phyloP scores from a whole-genome alignment of 2,888 invertebrate species.

The Muschampia plurimacula region DNA sequence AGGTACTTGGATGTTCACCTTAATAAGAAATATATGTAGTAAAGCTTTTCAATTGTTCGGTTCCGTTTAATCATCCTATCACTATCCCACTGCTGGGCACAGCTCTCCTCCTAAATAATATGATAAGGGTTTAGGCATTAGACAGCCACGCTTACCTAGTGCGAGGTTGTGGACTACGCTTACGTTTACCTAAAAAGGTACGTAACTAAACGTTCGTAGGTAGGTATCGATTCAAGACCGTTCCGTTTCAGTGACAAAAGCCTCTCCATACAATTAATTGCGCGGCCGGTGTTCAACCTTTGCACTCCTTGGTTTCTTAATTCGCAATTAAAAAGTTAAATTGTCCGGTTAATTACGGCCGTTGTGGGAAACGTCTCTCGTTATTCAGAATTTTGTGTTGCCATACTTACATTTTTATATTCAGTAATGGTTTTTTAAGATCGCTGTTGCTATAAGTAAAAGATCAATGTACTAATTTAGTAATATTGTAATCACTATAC shows the following conservation, averaged over 20 bases:
- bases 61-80: no score
- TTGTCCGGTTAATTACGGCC: constrained; percentile 80
- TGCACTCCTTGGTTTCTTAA: constrained; percentile 75
- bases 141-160: no score
- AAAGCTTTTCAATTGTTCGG: no score
- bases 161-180: background rate
- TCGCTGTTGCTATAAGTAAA: background rate
- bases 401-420: constrained; percentile 13
- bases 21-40: no score
- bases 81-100: no score
- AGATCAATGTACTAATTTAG: background rate
- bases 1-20: no score
- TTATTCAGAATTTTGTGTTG: constrained; percentile 66
- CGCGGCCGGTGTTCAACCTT: constrained; percentile 68
- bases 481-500: background rate
- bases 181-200: background rate
- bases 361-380: constrained; percentile 76
- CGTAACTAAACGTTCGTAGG: background rate
- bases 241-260: constrained; percentile 52
- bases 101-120: no score
- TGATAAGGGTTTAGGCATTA: no score
- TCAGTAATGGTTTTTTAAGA: background rate
- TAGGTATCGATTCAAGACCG: constrained; percentile 16
- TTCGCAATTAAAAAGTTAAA: constrained; percentile 83
- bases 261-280: constrained; percentile 66